Evolutionary conservation across 2,888 invertebrate genomes (phyloP), one percentile per base, ranked within the genome.

Genomic region (Mimumesa dahlbomi): DNA sequence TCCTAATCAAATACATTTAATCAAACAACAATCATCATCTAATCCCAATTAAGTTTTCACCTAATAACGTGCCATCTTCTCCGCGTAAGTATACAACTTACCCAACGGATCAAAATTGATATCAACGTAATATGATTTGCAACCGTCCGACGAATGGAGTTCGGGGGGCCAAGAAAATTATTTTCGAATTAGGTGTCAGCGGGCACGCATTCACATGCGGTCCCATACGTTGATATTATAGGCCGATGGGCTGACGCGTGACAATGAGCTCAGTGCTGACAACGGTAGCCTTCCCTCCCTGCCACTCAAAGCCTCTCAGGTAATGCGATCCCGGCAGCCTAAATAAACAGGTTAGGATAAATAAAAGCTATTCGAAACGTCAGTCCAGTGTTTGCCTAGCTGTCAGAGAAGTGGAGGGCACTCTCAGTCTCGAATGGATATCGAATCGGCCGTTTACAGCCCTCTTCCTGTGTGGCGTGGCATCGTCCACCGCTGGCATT

Each of bases 271-370:
- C 71, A 65, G 76, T 49, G 83, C 81, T 83, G 83, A 83, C 83
- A 83, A 68, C 81, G 82, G 82, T 79, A 77, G 79, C 74, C 75
- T 76, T 67, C 75, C 76, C 79, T 75, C 34, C 71, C 77, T 77
- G 82, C 81, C 82, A 85, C 84, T 85, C 83, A 77, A 82, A 81
- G 57, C 69, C 79, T 81, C 81, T 83, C 85, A 86, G 86, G 87
- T 87, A 87, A 87, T 85, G 82, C 82, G 87, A 87, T 87, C 85
- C 82, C 83, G 79, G 83, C 84, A 85, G 87, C 88, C 87, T 88
- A 88, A 87, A 88, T 87, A 88, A 88, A 88, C 87, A 86, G 75
- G 79, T 79, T 83, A 86, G 85, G 86, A 87, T 88, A 88, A 88
- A 88, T 87, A 87, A 86, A 85, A 86, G 87, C 83, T 86, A 87